Evolutionary conservation across 1,140 invertebrate genomes (phyloP).

Genomic region (Drosophila parabipectinata): DNA sequence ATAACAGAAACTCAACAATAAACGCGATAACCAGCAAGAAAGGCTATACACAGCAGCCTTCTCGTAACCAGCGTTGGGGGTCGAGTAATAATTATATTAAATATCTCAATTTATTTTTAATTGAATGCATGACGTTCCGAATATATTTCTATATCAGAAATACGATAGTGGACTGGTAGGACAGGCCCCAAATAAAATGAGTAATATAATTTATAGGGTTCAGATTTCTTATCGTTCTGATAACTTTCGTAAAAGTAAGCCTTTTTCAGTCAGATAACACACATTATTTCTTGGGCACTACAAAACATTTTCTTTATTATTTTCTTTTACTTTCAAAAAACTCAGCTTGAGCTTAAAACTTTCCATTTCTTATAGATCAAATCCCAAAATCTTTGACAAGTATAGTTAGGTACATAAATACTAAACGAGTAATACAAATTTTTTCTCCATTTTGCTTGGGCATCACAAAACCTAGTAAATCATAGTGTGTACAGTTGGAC

Average conservation of each 20-base stretch:
- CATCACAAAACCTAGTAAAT: conserved; percentile 57
- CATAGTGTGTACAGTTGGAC: conserved; percentile 32
- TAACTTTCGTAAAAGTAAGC: not conserved
- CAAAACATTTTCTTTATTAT: conserved; percentile 68
- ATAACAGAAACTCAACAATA: conserved; percentile 49
- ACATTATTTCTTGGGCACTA: conserved; percentile 52
- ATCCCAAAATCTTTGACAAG: conserved; percentile 38
- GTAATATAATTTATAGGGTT: not conserved
- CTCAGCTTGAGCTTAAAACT: conserved; percentile 23
- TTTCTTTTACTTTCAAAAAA: conserved; percentile 25
- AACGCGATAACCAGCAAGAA: conserved; percentile 48
- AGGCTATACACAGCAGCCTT: conserved; percentile 44
- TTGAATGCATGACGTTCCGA: not conserved
- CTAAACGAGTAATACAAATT: conserved; percentile 73
- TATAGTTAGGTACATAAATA: conserved; percentile 65
- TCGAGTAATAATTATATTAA: no score
- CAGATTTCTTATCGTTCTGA: not conserved
- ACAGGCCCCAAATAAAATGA: not conserved
- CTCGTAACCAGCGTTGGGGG: conserved; percentile 4
- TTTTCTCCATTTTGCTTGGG: conserved; percentile 42
- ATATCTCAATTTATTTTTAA: not conserved
- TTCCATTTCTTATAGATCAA: conserved; percentile 46
- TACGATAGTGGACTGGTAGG: no score
- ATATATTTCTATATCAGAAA: no score
- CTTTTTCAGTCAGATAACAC: not conserved